Percentiles rank a stretch among this genome's conserved stretches.
Evolutionary conservation across 2,113 vertebrate genomes (phyloP).

Genomic region (human): GRCh38 chr1:170851001-170851500

Average conservation of each 20-base stretch:
- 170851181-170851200: background rate
- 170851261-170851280: background rate
- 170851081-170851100: background rate
- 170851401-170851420: background rate
- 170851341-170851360: background rate
- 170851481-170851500: background rate
- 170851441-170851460: background rate
- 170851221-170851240: background rate
- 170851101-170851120: background rate
- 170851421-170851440: background rate
- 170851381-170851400: background rate
- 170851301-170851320: background rate
- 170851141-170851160: background rate
- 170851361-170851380: background rate
- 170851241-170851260: background rate
- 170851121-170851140: background rate
- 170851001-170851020: no score
- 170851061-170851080: no score
- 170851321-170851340: background rate
- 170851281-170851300: background rate
- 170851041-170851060: no score
- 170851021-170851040: no score
- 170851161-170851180: background rate
- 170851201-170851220: background rate
- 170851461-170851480: background rate